These are phyloP conservation scores for Mesocricetus auratus DNA, from an alignment of 2,113 vertebrate genomes.

Conservation along the genomic window DNA sequence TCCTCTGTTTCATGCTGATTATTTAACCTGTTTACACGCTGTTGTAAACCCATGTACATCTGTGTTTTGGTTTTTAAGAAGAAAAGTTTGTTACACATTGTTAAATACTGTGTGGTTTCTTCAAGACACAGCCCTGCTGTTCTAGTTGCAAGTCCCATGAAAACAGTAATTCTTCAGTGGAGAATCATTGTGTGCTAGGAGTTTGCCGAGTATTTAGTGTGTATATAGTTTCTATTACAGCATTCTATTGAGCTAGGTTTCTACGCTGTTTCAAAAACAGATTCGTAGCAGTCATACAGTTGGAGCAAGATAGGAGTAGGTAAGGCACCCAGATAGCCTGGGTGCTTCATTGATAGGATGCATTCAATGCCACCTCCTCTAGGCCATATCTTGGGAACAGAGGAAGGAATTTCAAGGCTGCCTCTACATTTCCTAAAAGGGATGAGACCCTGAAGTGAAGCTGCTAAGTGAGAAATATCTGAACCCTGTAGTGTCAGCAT, in stretches of 20 bases:
- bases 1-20: neutral
- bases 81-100: neutral
- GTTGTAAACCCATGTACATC: neutral
- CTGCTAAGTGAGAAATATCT: neutral
- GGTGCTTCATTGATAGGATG: no score
- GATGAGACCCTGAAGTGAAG: neutral
- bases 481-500: neutral
- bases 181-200: neutral
- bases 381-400: neutral
- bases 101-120: neutral
- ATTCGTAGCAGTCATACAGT: neutral
- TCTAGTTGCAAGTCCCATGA: neutral
- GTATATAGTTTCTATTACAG: neutral
- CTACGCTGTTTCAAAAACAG: neutral
- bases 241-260: neutral
- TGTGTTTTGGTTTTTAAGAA: neutral
- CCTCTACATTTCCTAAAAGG: neutral
- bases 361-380: neutral
- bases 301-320: neutral
- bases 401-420: constrained; percentile 3
- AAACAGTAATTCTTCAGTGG: neutral
- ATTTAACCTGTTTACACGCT: neutral
- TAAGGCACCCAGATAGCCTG: neutral
- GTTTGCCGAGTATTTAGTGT: neutral
- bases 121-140: neutral